Evolutionary conservation across 2,113 vertebrate genomes (phyloP), one percentile per base, ranked within the genome.

Genomic region (mouse (Mus musculus)): DNA sequence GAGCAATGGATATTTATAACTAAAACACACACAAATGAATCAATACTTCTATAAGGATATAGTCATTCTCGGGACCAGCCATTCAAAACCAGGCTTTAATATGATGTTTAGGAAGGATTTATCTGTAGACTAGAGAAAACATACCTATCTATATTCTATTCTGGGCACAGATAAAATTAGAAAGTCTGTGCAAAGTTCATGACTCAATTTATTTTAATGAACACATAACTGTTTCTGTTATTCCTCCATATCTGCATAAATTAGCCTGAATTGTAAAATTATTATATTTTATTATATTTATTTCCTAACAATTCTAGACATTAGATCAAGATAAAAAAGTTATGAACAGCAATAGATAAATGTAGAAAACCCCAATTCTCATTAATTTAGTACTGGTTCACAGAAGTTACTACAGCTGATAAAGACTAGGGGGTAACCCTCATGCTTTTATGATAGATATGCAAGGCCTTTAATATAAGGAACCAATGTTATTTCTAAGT

Each of bases 21-120:
- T 1, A 42, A 82, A 89, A 94, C 63, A 94, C 63, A 63, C 11
- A 59, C 9, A 67, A 82, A 67, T 82, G 30, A 54, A 17, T 49
- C 78, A 93, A 46, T 5, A 61, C 42, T 93, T 95, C 69, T 87
- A 93, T 46, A 90, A 77, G 63, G 7, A 69, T 89, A 87, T 28
- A 59, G n/a, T 2, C 59, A 76, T 72, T 4, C 28, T 63, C 52
- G 73, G 72, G 91, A 46, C 28, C 26, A 78, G 4, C 22, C 39
- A 63, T 87, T 90, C 49, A 75, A 95, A 91, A 46, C 3, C 33
- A 52, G 4, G 76, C 71, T 54, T 89, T 82, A 69, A 96, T 72
- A 91, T 91, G 5, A 1, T 77, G 13, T 67, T 52, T 75, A 13
- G 7, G 61, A 80, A 54, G 52, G 78, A 89, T 85, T 96, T 86